Conservation (phyloP, 2,113 vertebrate species). For the Ptilonorhynchus violaceus region DNA sequence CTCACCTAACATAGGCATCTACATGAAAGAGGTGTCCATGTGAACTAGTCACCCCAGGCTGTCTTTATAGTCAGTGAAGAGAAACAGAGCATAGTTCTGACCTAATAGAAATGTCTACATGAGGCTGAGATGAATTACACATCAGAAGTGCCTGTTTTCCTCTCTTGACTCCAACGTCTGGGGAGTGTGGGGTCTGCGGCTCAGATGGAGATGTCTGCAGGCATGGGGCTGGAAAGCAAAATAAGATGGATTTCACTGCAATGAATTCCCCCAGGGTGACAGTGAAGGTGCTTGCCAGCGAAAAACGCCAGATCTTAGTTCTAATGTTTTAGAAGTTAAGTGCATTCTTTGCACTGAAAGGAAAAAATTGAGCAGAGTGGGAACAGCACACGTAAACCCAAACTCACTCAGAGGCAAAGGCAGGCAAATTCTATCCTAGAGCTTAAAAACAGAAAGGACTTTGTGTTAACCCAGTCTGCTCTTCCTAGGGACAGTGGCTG, state of each 20-base stretch:
- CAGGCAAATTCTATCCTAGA: background rate
- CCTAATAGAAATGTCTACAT: conserved; percentile 26
- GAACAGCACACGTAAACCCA: background rate
- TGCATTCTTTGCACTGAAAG: background rate
- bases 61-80: conserved; percentile 34
- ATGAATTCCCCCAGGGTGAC: background rate
- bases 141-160: conserved; percentile 18
- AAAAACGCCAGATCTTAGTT: background rate
- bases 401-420: background rate
- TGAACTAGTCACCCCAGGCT: background rate
- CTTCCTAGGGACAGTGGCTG: background rate
- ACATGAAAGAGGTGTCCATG: background rate
- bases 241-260: background rate
- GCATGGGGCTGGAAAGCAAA: background rate
- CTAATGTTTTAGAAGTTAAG: background rate
- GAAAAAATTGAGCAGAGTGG: background rate
- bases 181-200: background rate
- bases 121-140: conserved; percentile 2
- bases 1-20: background rate
- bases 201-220: conserved; percentile 16
- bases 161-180: background rate
- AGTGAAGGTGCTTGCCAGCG: background rate
- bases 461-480: background rate
- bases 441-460: background rate
- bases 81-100: conserved; percentile 45